Evolutionary conservation across 1,140 invertebrate genomes (phyloP), one percentile per base, ranked within the genome.

Genomic region (Heliconius himera): DNA sequence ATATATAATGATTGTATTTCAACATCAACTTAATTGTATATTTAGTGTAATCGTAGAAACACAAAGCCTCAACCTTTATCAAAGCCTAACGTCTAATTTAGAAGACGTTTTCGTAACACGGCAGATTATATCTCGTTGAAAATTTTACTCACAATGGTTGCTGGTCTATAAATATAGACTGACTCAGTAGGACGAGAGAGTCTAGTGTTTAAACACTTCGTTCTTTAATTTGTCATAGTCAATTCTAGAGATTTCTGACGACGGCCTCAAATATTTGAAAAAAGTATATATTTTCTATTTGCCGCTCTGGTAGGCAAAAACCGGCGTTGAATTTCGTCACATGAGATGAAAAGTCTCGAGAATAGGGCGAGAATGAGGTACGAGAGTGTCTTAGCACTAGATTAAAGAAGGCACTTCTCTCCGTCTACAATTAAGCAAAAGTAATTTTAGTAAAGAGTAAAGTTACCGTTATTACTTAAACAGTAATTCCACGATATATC

Each of bases 401-500:
- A 1, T 8, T 51, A 46, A 20, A 51, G 18, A 18, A 54, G 16
- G 6, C 33, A 36, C 38, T 41, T 46, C 13, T 46, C 41, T 46
- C 41, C 41, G 41, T 46, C 41, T 46, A 46, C 13, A 46, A 46
- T 16, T 16, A 46, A 46, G 13, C 41, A 11, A 60, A 60, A 22
- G 3, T 18, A 29, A 26, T 66, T 66, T 66, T 66, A 66, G 60
- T 66, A 26, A 26, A 66, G 20, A 22, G 20, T 26, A 13, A 22
- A 29, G 4, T 11, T 66, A 26, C 60, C 26, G 60, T 66, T 66
- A 66, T 66, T 66, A 66, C 26, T n/a, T 66, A 11, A 66, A 11
- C 26, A 29, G n/a, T 66, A 66, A 66, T 66, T 66, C 60, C 26
- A 29, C 22, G 60, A 66, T 26, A 66, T 66, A 66, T 66, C 60